A percentile compares a stretch with the other conserved stretches of the same genome.
Conservation (phyloP, 2,797 vertebrate genomes). For the Lithobates pipiens region DNA sequence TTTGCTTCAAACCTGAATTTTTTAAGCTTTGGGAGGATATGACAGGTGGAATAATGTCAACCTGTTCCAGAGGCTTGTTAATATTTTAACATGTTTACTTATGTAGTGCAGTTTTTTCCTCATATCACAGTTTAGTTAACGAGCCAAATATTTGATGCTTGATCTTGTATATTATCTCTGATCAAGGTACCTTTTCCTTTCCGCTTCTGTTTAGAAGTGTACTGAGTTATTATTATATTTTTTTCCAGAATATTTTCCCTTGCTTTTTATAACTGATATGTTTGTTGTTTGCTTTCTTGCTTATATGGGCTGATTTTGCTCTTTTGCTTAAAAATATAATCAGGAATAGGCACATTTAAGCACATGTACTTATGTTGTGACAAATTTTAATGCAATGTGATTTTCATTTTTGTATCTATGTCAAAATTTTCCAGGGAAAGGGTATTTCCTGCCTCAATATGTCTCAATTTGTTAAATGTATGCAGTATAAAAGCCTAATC, state of each 20-base stretch:
- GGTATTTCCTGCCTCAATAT: no score
- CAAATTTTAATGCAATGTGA: no score
- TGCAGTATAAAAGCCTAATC: no score
- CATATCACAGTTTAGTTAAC: constrained; percentile 56
- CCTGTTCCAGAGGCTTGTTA: constrained; percentile 38
- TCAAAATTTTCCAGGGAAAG: no score
- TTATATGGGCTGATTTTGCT: no score
- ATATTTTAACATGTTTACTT: constrained; percentile 61
- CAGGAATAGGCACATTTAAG: no score
- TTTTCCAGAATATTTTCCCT: constrained; percentile 5
- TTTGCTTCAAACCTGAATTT: constrained; percentile 56
- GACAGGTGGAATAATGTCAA: constrained; percentile 57
- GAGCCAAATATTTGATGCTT: constrained; percentile 36
- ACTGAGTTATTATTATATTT: not conserved
- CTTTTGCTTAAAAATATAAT: no score
- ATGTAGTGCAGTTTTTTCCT: constrained; percentile 46
- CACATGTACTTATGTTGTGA: no score
- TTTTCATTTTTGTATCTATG: no score
- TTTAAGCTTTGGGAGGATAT: constrained; percentile 58
- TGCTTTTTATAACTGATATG: not conserved
- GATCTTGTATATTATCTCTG: constrained; percentile 45
- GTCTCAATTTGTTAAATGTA: no score
- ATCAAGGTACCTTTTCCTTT: constrained; percentile 26
- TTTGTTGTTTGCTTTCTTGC: not conserved
- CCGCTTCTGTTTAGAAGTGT: not conserved